Conservation (phyloP, 2,888 invertebrate species). For the Hedya salicella region DNA sequence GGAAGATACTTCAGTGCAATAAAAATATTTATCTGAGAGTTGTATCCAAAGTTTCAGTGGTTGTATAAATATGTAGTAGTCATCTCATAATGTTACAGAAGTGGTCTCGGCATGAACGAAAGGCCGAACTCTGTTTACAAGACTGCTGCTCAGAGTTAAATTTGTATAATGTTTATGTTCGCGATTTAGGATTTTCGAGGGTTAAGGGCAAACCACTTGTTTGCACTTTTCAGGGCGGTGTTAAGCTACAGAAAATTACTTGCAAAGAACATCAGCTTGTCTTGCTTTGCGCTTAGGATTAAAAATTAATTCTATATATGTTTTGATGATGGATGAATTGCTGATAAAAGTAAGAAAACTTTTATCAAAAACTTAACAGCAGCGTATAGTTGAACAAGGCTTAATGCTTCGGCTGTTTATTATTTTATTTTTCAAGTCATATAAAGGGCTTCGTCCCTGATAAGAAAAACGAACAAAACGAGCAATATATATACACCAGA, state of each 20-base stretch:
- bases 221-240: slow-evolving; percentile 15
- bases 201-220: slow-evolving; percentile 28
- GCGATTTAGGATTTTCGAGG: slow-evolving; percentile 35
- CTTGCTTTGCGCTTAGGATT: slow-evolving; percentile 1
- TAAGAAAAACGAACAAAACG: too few species aligned
- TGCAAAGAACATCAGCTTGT: slow-evolving; percentile 3
- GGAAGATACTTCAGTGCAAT: not conserved
- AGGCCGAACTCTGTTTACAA: slow-evolving; percentile 37
- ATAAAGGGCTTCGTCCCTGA: too few species aligned
- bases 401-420: too few species aligned
- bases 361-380: too few species aligned
- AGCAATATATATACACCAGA: too few species aligned
- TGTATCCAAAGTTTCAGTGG: slow-evolving; percentile 12
- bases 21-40: not conserved
- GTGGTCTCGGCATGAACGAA: slow-evolving; percentile 18
- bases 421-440: too few species aligned
- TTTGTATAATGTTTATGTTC: slow-evolving; percentile 37
- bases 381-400: too few species aligned
- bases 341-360: too few species aligned
- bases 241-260: slow-evolving; percentile 18
- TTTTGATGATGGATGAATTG: not conserved
- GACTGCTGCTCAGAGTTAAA: slow-evolving; percentile 33
- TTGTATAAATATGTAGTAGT: slow-evolving; percentile 30
- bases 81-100: slow-evolving; percentile 33
- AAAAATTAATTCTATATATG: not conserved